Conservation (phyloP, 2,888 invertebrate species). For the Spialia ferax region DNA sequence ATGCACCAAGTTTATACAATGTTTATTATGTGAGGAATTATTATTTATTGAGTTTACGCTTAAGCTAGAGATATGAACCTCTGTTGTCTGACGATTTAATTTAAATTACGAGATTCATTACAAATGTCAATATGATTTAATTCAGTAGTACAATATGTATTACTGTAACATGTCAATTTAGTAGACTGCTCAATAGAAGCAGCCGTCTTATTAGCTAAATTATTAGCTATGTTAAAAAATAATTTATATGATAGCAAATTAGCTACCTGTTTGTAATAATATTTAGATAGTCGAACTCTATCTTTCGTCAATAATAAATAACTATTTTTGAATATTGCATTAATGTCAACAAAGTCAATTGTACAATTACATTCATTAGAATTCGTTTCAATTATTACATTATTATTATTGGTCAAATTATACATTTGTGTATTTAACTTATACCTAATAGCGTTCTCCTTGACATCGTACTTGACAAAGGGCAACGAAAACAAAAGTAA, state of each 20-base stretch:
- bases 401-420: neutral
- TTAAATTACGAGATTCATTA: too few species aligned
- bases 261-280: neutral
- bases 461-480: neutral
- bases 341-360: neutral
- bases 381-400: neutral
- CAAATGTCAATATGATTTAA: too few species aligned
- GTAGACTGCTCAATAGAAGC: neutral
- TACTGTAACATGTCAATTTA: too few species aligned
- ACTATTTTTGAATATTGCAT: neutral
- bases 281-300: neutral
- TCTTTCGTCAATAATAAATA: neutral
- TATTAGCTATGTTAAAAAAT: neutral
- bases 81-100: too few species aligned
- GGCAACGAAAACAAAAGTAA: neutral
- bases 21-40: neutral
- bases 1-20: constrained; percentile 25
- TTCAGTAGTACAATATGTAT: too few species aligned
- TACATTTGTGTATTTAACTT: neutral
- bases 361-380: neutral
- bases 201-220: neutral
- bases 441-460: neutral
- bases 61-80: too few species aligned
- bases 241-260: neutral
- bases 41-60: too few species aligned